Percentiles rank a stretch among this genome's conserved stretches.
phyloP scores from a whole-genome alignment of 2,113 vertebrate genomes.

The Microcebus griseorufus region DNA sequence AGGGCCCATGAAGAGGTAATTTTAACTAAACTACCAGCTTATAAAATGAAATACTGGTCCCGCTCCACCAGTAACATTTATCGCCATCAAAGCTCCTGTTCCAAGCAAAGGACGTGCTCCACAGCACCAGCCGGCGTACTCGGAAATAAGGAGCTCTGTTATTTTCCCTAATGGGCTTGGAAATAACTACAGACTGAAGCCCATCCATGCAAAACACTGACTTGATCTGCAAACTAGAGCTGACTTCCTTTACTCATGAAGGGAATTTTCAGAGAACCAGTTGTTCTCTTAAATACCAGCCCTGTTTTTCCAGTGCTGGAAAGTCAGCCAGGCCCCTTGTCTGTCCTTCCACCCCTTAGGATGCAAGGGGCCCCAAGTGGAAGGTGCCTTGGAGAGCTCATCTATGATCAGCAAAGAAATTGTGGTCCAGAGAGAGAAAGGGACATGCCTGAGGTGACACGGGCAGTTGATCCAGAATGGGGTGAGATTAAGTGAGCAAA shows the following conservation, averaged over 20 bases:
- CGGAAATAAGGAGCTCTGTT: not conserved
- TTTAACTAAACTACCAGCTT: not conserved
- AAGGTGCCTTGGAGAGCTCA: not conserved
- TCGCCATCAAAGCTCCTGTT: not conserved
- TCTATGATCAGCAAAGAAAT: not conserved
- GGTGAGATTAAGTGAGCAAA: too few species aligned
- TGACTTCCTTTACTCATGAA: slow-evolving; percentile 34
- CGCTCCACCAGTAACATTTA: not conserved
- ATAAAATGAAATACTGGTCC: not conserved
- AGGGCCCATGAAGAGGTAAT: not conserved
- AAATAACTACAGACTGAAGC: slow-evolving; percentile 34
- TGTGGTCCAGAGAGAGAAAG: not conserved
- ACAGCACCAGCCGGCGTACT: not conserved
- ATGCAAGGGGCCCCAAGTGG: not conserved
- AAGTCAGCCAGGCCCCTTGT: not conserved
- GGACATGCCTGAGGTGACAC: not conserved
- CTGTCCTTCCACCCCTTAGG: not conserved
- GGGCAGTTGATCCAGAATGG: not conserved
- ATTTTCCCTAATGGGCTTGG: slow-evolving; percentile 28
- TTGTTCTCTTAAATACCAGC: not conserved
- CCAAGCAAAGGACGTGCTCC: not conserved
- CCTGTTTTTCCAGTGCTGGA: not conserved
- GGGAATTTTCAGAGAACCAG: not conserved
- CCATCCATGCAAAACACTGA: not conserved
- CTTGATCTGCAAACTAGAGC: slow-evolving; percentile 54